phyloP scores from a whole-genome alignment of 2,888 invertebrate species.

The Phragmatobia fuliginosa region DNA sequence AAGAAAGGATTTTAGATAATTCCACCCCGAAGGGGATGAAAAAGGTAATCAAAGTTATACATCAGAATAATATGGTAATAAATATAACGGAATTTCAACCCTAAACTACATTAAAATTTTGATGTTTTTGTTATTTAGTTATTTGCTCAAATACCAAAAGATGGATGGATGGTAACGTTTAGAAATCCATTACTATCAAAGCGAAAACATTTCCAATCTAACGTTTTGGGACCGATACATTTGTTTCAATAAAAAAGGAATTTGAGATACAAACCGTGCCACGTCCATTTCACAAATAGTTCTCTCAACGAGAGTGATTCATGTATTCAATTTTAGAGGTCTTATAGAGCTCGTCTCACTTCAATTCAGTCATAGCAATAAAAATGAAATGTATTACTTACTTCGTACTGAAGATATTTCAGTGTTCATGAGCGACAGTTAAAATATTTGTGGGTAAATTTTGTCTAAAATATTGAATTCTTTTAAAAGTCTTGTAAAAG shows the following conservation, averaged over 20 bases:
- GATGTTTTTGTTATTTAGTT: not conserved
- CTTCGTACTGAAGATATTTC: too few relatives aligned
- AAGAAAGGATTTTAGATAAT: too few relatives aligned
- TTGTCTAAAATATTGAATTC: too few relatives aligned
- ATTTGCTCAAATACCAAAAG: not conserved
- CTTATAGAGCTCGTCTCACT: not conserved
- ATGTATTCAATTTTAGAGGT: not conserved
- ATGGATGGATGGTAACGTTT: not conserved
- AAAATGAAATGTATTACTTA: too few relatives aligned
- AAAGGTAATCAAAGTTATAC: too few relatives aligned
- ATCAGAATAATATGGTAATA: too few relatives aligned
- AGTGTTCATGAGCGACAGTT: too few relatives aligned
- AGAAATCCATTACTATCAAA: not conserved
- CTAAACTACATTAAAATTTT: too few relatives aligned
- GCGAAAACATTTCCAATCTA: not conserved
- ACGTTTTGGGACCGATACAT: not conserved
- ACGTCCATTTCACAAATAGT: not conserved
- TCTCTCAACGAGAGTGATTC: not conserved
- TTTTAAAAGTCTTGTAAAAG: too few relatives aligned
- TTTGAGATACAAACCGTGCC: not conserved
- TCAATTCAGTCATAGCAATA: not conserved
- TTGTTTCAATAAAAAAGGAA: not conserved
- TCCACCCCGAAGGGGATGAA: too few relatives aligned
- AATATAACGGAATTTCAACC: too few relatives aligned
- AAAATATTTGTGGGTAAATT: too few relatives aligned